Conservation (phyloP, 2,113 vertebrate genomes). For the Petaurus breviceps region DNA sequence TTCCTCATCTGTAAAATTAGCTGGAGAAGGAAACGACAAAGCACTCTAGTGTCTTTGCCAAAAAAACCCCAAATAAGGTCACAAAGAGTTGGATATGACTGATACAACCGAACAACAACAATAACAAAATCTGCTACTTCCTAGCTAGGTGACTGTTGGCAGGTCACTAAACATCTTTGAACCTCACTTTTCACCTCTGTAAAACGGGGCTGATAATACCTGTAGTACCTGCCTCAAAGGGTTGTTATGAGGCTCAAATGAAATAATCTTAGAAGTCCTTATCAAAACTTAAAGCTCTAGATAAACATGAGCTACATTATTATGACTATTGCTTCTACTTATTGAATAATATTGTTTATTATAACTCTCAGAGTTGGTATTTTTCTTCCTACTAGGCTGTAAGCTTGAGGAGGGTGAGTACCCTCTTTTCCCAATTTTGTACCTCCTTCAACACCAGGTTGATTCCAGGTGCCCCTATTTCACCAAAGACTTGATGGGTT, state of each 20-base stretch:
- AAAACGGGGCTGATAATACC: background rate
- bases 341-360: too few species aligned
- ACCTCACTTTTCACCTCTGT: constrained; percentile 11
- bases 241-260: background rate
- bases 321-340: background rate
- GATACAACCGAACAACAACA: too few species aligned
- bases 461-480: background rate
- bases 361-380: background rate
- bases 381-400: background rate
- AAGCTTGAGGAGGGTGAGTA: background rate
- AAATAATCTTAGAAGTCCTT: background rate
- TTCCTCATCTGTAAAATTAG: too few species aligned
- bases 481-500: background rate
- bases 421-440: background rate
- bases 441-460: background rate
- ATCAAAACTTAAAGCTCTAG: background rate
- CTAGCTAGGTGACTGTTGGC: background rate
- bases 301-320: background rate
- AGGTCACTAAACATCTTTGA: background rate
- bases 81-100: too few species aligned
- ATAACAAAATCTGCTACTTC: too few species aligned
- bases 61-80: too few species aligned
- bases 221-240: background rate
- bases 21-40: too few species aligned
- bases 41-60: too few species aligned